Evolutionary conservation across 1,140 invertebrate species (phyloP).

Genomic region (Achroia grisella): DNA sequence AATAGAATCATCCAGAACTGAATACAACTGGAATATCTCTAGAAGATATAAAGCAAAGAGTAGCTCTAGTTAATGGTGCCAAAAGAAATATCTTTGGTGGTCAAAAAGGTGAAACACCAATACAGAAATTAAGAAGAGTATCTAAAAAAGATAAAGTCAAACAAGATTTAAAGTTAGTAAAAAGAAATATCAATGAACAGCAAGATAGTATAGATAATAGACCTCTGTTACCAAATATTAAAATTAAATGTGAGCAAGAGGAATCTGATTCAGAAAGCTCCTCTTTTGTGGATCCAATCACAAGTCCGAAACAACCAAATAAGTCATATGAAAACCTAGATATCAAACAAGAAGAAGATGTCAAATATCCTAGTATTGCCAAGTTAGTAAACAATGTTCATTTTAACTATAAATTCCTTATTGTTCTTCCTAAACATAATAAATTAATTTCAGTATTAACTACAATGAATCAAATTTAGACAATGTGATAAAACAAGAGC

Average conservation of each 20-base stretch:
- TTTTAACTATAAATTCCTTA: background rate
- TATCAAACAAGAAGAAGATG: constrained; percentile 53
- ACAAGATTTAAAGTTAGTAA: constrained; percentile 21
- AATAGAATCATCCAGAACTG: constrained; percentile 65
- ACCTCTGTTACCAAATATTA: constrained; percentile 54
- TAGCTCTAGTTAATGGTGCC: constrained; percentile 53
- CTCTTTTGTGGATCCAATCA: constrained; percentile 43
- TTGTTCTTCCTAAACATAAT: constrained; percentile 4
- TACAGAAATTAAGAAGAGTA: constrained; percentile 44
- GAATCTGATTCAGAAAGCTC: constrained; percentile 59
- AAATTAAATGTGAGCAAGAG: constrained; percentile 60
- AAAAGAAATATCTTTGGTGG: constrained; percentile 66
- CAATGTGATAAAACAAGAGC: constrained; percentile 52
- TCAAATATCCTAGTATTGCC: constrained; percentile 31
- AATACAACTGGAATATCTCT: constrained; percentile 60
- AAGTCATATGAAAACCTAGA: constrained; percentile 37
- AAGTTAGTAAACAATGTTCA: constrained; percentile 26
- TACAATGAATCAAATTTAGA: constrained; percentile 44
- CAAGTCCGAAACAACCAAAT: constrained; percentile 43
- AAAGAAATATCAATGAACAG: constrained; percentile 37
- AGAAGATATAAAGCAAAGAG: constrained; percentile 63
- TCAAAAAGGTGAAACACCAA: constrained; percentile 40
- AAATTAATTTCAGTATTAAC: constrained; percentile 25
- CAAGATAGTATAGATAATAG: constrained; percentile 43
- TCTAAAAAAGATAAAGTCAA: constrained; percentile 36